phyloP scores from a whole-genome alignment of 2,113 vertebrate genomes.

The Psittacula cyanocephala region DNA sequence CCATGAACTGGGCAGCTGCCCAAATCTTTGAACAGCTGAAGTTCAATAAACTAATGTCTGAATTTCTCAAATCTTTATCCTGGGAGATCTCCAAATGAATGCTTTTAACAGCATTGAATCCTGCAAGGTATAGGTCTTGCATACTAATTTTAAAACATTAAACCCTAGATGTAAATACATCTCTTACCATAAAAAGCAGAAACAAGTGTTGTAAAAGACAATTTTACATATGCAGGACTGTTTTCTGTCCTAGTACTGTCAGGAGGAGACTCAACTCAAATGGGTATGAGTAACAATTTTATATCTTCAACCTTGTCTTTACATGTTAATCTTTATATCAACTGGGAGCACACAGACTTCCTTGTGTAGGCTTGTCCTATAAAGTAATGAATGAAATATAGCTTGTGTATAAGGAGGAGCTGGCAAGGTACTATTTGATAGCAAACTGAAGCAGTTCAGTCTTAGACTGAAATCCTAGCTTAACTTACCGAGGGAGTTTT shows the following conservation, averaged over 20 bases:
- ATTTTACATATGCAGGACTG: neutral
- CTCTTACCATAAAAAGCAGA: neutral
- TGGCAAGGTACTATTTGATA: neutral
- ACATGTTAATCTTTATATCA: neutral
- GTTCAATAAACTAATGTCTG: neutral
- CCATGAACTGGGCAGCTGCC: neutral
- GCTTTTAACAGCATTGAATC: neutral
- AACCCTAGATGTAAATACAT: neutral
- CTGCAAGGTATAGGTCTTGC: neutral
- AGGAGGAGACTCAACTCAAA: neutral
- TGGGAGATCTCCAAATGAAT: neutral
- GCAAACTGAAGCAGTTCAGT: neutral
- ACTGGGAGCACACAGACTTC: neutral
- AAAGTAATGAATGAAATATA: neutral
- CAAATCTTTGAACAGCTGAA: neutral
- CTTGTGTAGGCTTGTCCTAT: neutral
- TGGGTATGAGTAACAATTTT: neutral
- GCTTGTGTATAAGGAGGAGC: neutral
- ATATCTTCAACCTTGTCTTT: neutral
- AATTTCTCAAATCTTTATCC: neutral
- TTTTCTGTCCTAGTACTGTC: neutral
- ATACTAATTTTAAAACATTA: neutral
- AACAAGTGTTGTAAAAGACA: neutral
- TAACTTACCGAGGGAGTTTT: neutral
- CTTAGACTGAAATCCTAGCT: neutral